phyloP scores from a whole-genome alignment of 2,113 vertebrate genomes.

The Columba livia region DNA sequence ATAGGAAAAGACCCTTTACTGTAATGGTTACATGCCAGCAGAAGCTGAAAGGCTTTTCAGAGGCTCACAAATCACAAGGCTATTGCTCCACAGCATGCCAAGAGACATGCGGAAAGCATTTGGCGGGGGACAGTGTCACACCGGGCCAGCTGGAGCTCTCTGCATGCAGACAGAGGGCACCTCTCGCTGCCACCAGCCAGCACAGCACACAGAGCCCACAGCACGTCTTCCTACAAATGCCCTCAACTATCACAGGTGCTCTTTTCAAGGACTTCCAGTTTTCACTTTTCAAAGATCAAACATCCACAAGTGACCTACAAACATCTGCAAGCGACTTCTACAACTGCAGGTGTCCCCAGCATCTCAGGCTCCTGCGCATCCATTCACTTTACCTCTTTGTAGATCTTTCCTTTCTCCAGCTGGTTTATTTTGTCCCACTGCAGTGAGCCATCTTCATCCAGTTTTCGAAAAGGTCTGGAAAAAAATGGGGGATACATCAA shows the following conservation, averaged over 20 bases:
- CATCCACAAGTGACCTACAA: background rate
- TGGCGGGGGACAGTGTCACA: background rate
- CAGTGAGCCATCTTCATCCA: constrained; percentile 79
- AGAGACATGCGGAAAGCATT: background rate
- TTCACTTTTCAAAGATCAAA: background rate
- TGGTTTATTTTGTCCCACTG: constrained; percentile 83
- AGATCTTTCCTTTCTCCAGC: constrained; percentile 83
- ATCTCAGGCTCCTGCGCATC: background rate
- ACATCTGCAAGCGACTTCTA: background rate
- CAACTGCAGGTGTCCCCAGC: background rate
- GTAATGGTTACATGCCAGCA: background rate
- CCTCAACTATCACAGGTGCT: background rate
- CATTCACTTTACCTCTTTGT: constrained; percentile 76
- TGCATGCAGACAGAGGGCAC: background rate
- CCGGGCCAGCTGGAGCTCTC: accelerated
- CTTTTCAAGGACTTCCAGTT: background rate
- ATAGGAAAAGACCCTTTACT: background rate
- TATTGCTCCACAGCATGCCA: background rate
- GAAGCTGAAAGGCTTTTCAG: background rate
- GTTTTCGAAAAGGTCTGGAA: constrained; percentile 80
- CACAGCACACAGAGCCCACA: background rate
- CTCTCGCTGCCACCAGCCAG: background rate
- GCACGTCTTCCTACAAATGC: accelerated
- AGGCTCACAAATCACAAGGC: background rate
- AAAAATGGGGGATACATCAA: background rate